Evolutionary conservation across 2,888 invertebrate species (phyloP), one percentile per base, ranked within the genome.

Genomic region (Macaria notata): DNA sequence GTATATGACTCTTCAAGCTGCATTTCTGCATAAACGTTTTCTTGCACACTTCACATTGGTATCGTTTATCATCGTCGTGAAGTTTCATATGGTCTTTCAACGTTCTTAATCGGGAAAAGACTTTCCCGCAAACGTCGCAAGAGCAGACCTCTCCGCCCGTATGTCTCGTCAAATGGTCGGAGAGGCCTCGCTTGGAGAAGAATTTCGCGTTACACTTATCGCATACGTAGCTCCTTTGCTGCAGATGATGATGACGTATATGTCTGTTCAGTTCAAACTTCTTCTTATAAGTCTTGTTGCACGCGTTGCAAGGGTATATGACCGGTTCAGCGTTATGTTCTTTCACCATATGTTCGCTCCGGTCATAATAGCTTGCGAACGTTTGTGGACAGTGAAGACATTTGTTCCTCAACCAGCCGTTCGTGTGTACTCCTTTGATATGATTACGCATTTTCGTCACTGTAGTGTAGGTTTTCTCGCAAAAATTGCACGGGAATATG

Each of bases 401-500:
- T 69, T 86, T 93, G 81, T 75, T 92, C 67, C 82, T 79, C 63
- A 81, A 69, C 93, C 83, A 93, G 0, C 90, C 92, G 1, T 88
- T 85, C 0, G 80, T 86, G 56, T 91, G 91, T 0, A 90, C 91
- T 0, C 91, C 91, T 54, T 87, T 89, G 8, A 88, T 86, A 62
- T 91, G 91, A 49, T 91, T 88, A 0, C 84, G 70, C 56, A 88
- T 90, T 66, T 91, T 91, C 0, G 84, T 88, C 1, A 89, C 66
- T 0, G 93, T 90, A 3, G 92, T 92, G 71, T 92, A 93, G 7
- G 84, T 77, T 68, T 93, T 93, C 0, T 87, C 90, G 65, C 93
- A 93, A 46, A 78, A 88, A 19, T 84, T 84, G 68, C 93, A 93
- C 0, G 92, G 92, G 61, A 93, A 94, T 48, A 92, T 83, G 5